Conservation (phyloP, 2,113 vertebrate genomes). For the Cervus canadensis region DNA sequence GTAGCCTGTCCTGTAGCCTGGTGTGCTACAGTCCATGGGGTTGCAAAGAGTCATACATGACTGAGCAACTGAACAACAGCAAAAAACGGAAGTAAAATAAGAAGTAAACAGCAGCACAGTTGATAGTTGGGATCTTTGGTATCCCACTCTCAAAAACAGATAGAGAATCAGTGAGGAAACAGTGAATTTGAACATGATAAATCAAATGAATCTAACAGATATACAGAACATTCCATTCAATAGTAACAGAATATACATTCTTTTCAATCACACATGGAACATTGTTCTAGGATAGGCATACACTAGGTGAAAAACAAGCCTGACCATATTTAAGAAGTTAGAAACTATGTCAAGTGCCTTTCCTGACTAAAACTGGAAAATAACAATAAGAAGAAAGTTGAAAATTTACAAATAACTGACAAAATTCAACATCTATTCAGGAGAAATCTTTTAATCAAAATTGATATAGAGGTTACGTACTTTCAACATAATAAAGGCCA, state of each 20-base stretch:
- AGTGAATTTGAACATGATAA: not conserved
- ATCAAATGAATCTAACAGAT: not conserved
- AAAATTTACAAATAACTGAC: not conserved
- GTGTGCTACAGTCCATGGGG: not conserved
- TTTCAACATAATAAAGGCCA: not conserved
- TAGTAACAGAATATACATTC: not conserved
- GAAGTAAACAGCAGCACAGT: not conserved
- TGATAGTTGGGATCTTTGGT: not conserved
- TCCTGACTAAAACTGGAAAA: not conserved
- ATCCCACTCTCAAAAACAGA: not conserved
- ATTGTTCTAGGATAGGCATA: not conserved
- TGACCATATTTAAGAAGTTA: not conserved
- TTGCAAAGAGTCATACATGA: not conserved
- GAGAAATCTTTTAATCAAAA: not conserved
- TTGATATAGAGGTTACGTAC: not conserved
- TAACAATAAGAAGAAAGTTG: not conserved
- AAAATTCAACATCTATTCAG: not conserved
- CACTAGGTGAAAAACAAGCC: not conserved
- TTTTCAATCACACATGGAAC: not conserved
- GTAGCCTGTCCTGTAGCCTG: not conserved
- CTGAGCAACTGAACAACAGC: not conserved
- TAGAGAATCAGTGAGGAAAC: not conserved
- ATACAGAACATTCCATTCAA: not conserved
- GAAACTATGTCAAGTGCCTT: not conserved
- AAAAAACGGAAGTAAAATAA: not conserved